phyloP scores from a whole-genome alignment of 2,888 invertebrate genomes.

The Nomada lathburiana region DNA sequence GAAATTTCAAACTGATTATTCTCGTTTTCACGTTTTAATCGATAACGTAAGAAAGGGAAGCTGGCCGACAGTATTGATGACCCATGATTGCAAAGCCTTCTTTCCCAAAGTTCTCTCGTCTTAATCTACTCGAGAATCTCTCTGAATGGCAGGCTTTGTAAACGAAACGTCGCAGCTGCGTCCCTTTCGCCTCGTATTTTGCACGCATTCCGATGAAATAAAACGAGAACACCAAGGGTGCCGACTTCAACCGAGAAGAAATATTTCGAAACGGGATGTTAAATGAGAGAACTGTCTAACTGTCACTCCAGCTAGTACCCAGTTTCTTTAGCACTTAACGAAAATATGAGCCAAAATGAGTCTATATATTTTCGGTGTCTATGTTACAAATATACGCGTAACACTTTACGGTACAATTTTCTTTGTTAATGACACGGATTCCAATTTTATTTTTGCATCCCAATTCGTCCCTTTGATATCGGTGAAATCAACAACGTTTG shows the following conservation, averaged over 20 bases:
- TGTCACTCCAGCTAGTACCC: constrained; percentile 77
- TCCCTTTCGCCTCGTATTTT: constrained; percentile 72
- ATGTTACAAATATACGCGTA: constrained; percentile 70
- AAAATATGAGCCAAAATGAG: constrained; percentile 74
- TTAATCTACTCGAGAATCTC: constrained; percentile 74
- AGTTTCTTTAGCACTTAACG: constrained; percentile 67
- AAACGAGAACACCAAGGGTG: constrained; percentile 69
- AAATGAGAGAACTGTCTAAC: constrained; percentile 82
- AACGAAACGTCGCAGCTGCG: constrained; percentile 77
- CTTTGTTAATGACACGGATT: constrained; percentile 35
- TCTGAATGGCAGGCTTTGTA: constrained; percentile 80
- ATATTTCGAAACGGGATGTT: constrained; percentile 80
- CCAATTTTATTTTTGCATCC: constrained; percentile 27
- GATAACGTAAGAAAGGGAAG: constrained; percentile 5
- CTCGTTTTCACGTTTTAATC: background rate
- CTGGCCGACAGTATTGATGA: constrained; percentile 10
- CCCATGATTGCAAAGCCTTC: constrained; percentile 24
- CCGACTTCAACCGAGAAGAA: constrained; percentile 70
- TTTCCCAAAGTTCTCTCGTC: constrained; percentile 59
- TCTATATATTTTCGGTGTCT: constrained; percentile 75
- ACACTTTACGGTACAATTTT: constrained; percentile 33
- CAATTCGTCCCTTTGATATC: background rate
- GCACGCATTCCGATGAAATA: constrained; percentile 77
- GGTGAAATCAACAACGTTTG: background rate
- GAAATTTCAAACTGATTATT: background rate